Percentiles rank a stretch among this genome's conserved stretches.
Conservation (phyloP, 2,797 vertebrate species). For the Platyrinchus mystaceus region DNA sequence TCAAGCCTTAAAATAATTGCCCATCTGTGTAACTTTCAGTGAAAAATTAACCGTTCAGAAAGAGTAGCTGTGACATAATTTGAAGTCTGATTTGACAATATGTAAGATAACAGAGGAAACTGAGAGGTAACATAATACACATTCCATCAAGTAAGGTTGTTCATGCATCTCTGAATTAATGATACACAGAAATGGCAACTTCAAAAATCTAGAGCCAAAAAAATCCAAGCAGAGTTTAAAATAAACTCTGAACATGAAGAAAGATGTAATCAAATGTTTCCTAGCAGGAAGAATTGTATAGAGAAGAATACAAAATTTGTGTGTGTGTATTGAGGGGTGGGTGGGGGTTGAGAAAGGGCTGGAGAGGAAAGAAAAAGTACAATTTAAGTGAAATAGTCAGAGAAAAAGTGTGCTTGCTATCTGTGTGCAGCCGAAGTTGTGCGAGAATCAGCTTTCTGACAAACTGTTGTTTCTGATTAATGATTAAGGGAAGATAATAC, state of each 20-base stretch:
- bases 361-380: neutral
- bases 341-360: accelerated
- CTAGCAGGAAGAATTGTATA: neutral
- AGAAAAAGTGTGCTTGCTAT: neutral
- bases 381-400: neutral
- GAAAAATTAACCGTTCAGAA: slow-evolving; percentile 57
- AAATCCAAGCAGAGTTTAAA: neutral
- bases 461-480: neutral
- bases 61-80: slow-evolving; percentile 52
- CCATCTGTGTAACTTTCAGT: slow-evolving; percentile 72
- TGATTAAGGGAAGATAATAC: neutral
- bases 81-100: slow-evolving; percentile 44
- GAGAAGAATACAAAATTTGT: neutral
- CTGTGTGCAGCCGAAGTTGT: neutral
- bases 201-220: neutral
- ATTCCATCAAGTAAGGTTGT: neutral
- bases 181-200: neutral
- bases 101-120: slow-evolving; percentile 14
- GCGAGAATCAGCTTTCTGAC: neutral
- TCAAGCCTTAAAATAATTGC: slow-evolving; percentile 64
- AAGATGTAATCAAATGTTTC: neutral
- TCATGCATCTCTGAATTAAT: neutral
- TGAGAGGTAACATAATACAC: slow-evolving; percentile 16
- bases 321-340: accelerated
- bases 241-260: neutral